A percentile compares a stretch with the other conserved stretches of the same genome.
phyloP scores from a whole-genome alignment of 2,888 invertebrate species.

The Criorhina ranunculi region DNA sequence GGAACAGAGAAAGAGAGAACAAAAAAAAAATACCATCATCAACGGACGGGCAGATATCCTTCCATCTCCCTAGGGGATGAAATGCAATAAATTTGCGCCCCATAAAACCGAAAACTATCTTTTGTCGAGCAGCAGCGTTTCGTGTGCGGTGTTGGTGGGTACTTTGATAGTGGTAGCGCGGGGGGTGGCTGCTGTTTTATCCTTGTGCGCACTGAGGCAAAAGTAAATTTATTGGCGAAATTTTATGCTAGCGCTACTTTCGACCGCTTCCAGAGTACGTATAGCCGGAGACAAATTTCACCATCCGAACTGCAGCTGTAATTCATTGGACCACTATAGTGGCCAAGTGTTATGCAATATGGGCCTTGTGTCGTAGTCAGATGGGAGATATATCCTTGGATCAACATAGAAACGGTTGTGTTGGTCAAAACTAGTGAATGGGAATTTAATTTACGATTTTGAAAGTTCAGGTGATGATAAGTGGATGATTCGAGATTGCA shows the following conservation, averaged over 20 bases:
- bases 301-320: slow-evolving; percentile 52
- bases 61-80: slow-evolving; percentile 73
- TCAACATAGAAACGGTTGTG: slow-evolving; percentile 1
- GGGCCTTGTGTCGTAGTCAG: not conserved
- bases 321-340: slow-evolving; percentile 62
- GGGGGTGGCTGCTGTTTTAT: slow-evolving; percentile 19
- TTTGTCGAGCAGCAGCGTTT: slow-evolving; percentile 55
- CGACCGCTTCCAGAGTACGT: slow-evolving; percentile 31
- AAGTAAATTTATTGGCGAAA: slow-evolving; percentile 78
- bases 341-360: slow-evolving; percentile 69
- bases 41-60: slow-evolving; percentile 60
- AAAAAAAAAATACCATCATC: slow-evolving; percentile 33
- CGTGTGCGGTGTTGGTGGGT: slow-evolving; percentile 61
- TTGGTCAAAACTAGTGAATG: slow-evolving; percentile 13
- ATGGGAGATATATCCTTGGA: slow-evolving; percentile 2
- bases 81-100: slow-evolving; percentile 83
- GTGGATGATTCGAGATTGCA: not conserved
- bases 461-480: not conserved
- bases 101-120: slow-evolving; percentile 81
- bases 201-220: slow-evolving; percentile 74
- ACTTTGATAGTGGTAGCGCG: slow-evolving; percentile 15
- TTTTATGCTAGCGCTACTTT: slow-evolving; percentile 75
- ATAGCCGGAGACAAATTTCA: slow-evolving; percentile 51
- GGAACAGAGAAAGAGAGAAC: slow-evolving; percentile 36
- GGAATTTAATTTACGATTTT: slow-evolving; percentile 38